Percentiles rank a stretch among this genome's conserved stretches.
Evolutionary conservation across 2,888 invertebrate genomes (phyloP).

Genomic region (Galeopsomyia nigrocyanea): DNA sequence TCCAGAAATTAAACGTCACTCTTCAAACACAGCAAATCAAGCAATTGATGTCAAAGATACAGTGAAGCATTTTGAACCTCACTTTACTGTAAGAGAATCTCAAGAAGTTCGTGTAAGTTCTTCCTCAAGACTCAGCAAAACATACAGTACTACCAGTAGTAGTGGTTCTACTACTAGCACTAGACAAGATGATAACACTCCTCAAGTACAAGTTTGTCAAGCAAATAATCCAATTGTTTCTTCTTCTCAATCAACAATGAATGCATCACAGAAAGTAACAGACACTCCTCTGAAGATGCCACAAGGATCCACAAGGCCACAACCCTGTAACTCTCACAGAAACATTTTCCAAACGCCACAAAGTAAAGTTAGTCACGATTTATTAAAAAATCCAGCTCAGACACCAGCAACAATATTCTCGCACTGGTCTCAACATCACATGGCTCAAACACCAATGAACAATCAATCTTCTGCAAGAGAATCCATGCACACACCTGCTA

Average conservation of each 20-base stretch:
- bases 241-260: conserved; percentile 17
- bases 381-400: conserved; percentile 51
- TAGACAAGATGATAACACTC: conserved; percentile 24
- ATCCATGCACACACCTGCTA: conserved; percentile 49
- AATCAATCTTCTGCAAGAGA: conserved; percentile 49
- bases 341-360: conserved; percentile 62
- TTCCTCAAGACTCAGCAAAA: conserved; percentile 11
- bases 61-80: conserved; percentile 20
- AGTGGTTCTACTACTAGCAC: no score
- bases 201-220: conserved; percentile 25
- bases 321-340: conserved; percentile 59
- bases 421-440: conserved; percentile 55
- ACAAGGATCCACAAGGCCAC: conserved; percentile 51
- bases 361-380: conserved; percentile 51
- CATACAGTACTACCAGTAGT: conserved; percentile 13
- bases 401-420: conserved; percentile 60
- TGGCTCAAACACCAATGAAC: conserved; percentile 57
- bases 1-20: conserved; percentile 34
- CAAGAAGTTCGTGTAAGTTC: conserved; percentile 13
- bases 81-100: conserved; percentile 6
- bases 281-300: conserved; percentile 63
- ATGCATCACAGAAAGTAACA: conserved; percentile 9
- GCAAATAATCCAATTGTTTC: background rate
- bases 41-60: conserved; percentile 14
- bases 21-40: conserved; percentile 15